These are phyloP conservation scores for Orcinus orca DNA, from an alignment of 2,113 vertebrate species.

Conservation along the genomic window DNA sequence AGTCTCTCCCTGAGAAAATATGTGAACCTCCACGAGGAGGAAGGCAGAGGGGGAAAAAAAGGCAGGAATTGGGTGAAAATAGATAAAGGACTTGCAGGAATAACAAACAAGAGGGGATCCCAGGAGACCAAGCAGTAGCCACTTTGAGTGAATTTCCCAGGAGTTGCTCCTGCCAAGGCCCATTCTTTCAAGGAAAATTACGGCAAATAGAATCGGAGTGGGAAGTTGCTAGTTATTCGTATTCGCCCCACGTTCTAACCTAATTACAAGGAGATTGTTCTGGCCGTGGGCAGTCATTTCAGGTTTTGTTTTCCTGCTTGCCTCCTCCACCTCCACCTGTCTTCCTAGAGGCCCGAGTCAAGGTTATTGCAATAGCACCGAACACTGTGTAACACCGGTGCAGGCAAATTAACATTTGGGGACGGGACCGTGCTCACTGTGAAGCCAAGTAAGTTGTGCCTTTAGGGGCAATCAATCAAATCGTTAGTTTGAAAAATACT, in stretches of 20 bases:
- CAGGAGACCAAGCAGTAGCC: slow-evolving; percentile 42
- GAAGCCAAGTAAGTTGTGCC: slow-evolving; percentile 66
- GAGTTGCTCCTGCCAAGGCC: slow-evolving; percentile 19
- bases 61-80: slow-evolving; percentile 39
- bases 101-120: slow-evolving; percentile 14
- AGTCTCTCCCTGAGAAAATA: slow-evolving; percentile 65
- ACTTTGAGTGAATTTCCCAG: slow-evolving; percentile 49
- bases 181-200: slow-evolving; percentile 60
- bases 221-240: slow-evolving; percentile 54
- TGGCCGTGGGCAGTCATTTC: slow-evolving; percentile 73
- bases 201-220: neutral
- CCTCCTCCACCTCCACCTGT: slow-evolving; percentile 62
- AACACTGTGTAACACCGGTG: slow-evolving; percentile 27
- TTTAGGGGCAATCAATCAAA: slow-evolving; percentile 69
- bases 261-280: slow-evolving; percentile 74
- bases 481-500: slow-evolving; percentile 71
- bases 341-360: slow-evolving; percentile 65
- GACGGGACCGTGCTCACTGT: slow-evolving; percentile 59
- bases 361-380: slow-evolving; percentile 70
- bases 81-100: slow-evolving; percentile 41
- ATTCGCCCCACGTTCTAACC: slow-evolving; percentile 67
- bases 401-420: slow-evolving; percentile 69
- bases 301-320: slow-evolving; percentile 63
- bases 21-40: neutral
- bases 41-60: neutral